A percentile compares a stretch with the other conserved stretches of the same genome.
These are phyloP conservation scores for Daboia siamensis DNA, from an alignment of 2,113 vertebrate genomes.

Conservation along the genomic window DNA sequence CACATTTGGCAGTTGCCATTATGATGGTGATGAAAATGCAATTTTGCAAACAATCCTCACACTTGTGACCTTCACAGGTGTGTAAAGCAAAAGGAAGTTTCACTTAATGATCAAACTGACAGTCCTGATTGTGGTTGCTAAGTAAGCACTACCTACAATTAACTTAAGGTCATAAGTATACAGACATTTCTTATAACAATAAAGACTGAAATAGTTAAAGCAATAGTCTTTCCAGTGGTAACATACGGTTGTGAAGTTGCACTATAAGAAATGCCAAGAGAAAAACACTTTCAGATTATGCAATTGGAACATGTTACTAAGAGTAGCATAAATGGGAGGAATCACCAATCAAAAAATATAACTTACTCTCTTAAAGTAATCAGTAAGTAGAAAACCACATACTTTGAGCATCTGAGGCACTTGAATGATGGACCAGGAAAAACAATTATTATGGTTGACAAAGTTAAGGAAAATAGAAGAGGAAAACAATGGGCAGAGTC, in stretches of 20 bases:
- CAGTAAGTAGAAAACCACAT: neutral
- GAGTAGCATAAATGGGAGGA: neutral
- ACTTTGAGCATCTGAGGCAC: neutral
- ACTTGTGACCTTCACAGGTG: neutral
- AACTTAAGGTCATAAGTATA: neutral
- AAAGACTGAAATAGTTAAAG: neutral
- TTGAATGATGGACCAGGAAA: neutral
- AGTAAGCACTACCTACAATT: neutral
- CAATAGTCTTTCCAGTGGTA: neutral
- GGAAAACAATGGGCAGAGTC: neutral
- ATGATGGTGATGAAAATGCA: neutral
- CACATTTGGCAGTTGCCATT: neutral
- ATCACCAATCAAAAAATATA: neutral
- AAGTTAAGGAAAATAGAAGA: neutral
- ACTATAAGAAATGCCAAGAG: neutral
- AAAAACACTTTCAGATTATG: neutral
- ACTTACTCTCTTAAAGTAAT: neutral
- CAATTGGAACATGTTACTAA: neutral
- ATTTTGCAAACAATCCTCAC: neutral
- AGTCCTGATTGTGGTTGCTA: neutral
- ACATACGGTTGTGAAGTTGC: neutral
- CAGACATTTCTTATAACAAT: neutral
- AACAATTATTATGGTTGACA: neutral
- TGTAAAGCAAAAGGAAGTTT: neutral
- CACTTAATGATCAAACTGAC: neutral